These are phyloP conservation scores for Acleris sparsana DNA, from an alignment of 2,888 invertebrate genomes.

Conservation along the genomic window DNA sequence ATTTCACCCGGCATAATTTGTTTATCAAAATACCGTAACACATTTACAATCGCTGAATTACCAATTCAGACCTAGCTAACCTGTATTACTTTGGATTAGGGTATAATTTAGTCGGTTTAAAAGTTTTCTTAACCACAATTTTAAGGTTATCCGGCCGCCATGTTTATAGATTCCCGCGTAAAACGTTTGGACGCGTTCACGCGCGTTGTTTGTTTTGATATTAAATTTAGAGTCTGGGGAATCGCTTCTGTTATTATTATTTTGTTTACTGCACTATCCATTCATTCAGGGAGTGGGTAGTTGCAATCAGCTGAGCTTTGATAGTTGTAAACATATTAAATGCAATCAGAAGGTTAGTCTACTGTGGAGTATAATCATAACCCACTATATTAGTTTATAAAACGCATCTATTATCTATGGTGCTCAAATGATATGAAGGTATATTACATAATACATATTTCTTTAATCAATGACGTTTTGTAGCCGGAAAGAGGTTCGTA, in stretches of 20 bases:
- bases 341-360: constrained; percentile 9
- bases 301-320: constrained; percentile 32
- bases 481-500: no score
- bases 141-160: constrained; percentile 24
- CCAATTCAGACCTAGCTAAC: neutral
- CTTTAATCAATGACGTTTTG: no score
- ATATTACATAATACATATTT: no score
- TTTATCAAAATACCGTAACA: constrained; percentile 21
- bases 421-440: no score
- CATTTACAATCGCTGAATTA: constrained; percentile 3
- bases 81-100: constrained; percentile 2
- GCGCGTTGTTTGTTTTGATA: constrained; percentile 34
- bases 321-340: constrained; percentile 24
- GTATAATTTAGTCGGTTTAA: constrained; percentile 10
- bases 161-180: constrained; percentile 33
- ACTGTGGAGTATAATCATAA: neutral
- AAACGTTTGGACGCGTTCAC: constrained; percentile 27
- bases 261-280: constrained; percentile 29
- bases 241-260: constrained; percentile 37
- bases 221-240: constrained; percentile 30
- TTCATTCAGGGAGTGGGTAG: constrained; percentile 28
- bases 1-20: constrained; percentile 30
- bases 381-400: no score
- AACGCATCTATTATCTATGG: no score
- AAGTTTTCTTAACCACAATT: constrained; percentile 11